Evolutionary conservation across 2,113 vertebrate genomes (phyloP), one percentile per base, ranked within the genome.

Genomic region (Odontesthes bonariensis): DNA sequence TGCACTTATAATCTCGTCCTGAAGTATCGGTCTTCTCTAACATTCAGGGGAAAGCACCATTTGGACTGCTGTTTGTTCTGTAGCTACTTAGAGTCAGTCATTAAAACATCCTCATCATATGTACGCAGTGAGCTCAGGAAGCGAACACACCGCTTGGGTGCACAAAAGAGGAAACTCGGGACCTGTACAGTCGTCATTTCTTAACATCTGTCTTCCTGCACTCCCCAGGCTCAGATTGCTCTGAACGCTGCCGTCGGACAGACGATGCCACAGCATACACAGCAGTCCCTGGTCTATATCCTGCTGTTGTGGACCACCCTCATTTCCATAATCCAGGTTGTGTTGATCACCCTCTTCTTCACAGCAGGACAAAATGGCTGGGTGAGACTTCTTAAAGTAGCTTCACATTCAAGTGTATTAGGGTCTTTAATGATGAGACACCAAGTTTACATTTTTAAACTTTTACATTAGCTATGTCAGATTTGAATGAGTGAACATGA

Each of bases 31-130:
- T 19, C 72, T 79, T 62, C 46, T 54, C 10, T 49, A 35, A 40
- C 57, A 74, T 14, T 59, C 23, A 58, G 58, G 89, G 92, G 91
- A 81, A 93, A 91, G 89, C 88, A 94, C 92, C 87, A 74, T 52
- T 54, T 87, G 71, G 51, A 86, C 69, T 68, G 17, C 3, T 62
- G 49, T 82, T 32, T 76, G 56, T 59, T 57, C 33, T 81, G 56
- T 35, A 73, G 51, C 44, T 60, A 70, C 71, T 46, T 23, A 56
- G 42, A 38, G 56, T 47, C 73, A 72, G 49, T 79, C 73, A 73
- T 49, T 62, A 77, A 42, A 54, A 63, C 70, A 17, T 80, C 73
- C 67, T 84, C 62, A 62, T 70, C 74, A 38, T 35, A 75, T 64
- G 69, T 65, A 84, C 75, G 82, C 70, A 13, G 65, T 31, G 69